Base-by-base conservation (phyloP, 2,113 vertebrate genomes). In the Dryoscopus gambensis region DNA sequence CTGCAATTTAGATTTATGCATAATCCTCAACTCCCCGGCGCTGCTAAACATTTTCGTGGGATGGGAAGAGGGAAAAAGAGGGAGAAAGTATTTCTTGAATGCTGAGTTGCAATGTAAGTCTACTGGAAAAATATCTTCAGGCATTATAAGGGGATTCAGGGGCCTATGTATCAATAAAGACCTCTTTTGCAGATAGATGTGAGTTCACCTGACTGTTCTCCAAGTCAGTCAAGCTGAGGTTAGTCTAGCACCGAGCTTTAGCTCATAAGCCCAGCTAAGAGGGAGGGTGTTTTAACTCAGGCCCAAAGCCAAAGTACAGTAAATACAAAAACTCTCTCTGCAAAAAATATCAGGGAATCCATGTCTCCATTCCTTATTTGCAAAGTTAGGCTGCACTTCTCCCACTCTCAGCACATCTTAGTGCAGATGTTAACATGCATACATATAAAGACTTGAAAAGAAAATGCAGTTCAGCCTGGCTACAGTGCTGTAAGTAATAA, bases 141-240 rank as follows among this genome's bases (percentile, higher is more conserved):
- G 67, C 11, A 3, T 60, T 84, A 83, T 52, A 94, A 91, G 23
- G 67, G 37, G 35, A 39, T 79, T 85, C 42, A 13, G 11, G 44
- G 52, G 90, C 70, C 76, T 35, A 3, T 69, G 62, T 28, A 22
- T 82, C 53, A 82, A 65, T 88, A 88, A 21, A 85, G 82, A 79
- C 70, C 62, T 64, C 65, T 73, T 87, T 69, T 65, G 69, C 71
- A 94, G 94, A 69, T 71, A 92, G 82, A 93, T 75, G 59, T 74
- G 85, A 94, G 83, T 86, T 95, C 79, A 86, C 88, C 83, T 83
- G 68, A 80, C 77, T 88, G 31, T 55, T 94, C 79, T 93, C 76
- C 55, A 92, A 86, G 50, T 82, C 55, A 84, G 28, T 62, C 57
- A 68, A 69, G 49, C 22, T 77, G 67, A 77, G 59, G 83, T 83